phyloP scores from a whole-genome alignment of 2,797 vertebrate species.

The Oceanodroma leucorhoa region DNA sequence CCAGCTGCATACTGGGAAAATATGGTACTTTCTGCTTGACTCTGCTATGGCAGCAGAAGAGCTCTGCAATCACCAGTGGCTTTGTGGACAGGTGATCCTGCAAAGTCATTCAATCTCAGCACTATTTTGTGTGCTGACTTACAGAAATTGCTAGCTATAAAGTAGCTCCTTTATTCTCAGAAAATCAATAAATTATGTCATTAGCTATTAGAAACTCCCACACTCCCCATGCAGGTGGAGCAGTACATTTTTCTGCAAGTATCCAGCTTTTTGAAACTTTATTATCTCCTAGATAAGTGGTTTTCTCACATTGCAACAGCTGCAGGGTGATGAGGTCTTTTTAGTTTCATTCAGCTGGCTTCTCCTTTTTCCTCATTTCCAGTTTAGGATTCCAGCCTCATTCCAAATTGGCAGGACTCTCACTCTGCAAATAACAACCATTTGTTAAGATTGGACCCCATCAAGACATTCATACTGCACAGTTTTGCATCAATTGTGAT shows the following conservation, averaged over 20 bases:
- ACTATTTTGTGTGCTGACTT: slow-evolving; percentile 23
- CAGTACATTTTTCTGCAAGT: neutral
- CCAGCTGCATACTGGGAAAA: neutral
- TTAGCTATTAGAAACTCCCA: neutral
- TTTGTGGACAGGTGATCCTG: slow-evolving; percentile 6
- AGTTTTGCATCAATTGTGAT: neutral
- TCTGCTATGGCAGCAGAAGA: neutral
- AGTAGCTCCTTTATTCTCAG: neutral
- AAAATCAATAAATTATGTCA: slow-evolving; percentile 14
- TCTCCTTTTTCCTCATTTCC: neutral
- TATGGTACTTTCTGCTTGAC: neutral
- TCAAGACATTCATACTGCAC: neutral
- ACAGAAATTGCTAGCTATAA: neutral
- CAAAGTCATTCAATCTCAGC: slow-evolving; percentile 49
- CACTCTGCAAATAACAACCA: neutral
- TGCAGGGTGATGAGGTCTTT: neutral
- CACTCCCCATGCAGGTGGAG: neutral
- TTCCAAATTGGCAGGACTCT: neutral
- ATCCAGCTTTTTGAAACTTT: neutral
- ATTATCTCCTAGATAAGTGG: neutral
- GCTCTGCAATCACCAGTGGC: neutral
- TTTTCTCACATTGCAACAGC: neutral
- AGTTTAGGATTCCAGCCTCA: neutral
- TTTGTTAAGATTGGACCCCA: neutral
- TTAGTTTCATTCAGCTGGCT: neutral